phyloP scores from a whole-genome alignment of 2,888 invertebrate species.

The Tanytarsus gracilentus region DNA sequence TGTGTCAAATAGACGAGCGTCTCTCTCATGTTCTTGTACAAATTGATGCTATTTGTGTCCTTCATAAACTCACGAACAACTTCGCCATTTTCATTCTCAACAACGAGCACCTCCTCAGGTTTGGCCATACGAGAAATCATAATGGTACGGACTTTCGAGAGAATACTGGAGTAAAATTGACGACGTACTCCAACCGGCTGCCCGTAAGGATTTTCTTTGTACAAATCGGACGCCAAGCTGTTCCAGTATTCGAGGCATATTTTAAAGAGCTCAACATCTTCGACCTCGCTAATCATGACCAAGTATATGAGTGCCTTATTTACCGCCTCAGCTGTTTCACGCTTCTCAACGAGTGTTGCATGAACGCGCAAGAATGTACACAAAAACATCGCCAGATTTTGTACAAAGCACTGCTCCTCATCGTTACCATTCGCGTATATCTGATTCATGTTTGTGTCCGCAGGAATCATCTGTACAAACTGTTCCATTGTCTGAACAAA shows the following conservation, averaged over 20 bases:
- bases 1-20: conserved; percentile 96
- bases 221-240: conserved; percentile 82
- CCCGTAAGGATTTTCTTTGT: conserved; percentile 71
- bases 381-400: conserved; percentile 93
- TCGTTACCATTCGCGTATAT: conserved; percentile 91
- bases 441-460: conserved; percentile 83
- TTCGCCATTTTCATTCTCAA: conserved; percentile 99
- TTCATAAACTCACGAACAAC: conserved; percentile 99
- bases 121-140: conserved; percentile 99
- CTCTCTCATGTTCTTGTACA: conserved; percentile 99
- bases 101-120: conserved; percentile 98
- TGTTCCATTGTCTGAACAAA: conserved; percentile 90
- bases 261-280: conserved; percentile 99
- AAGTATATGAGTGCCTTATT: conserved; percentile 79
- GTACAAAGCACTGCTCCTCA: conserved; percentile 97
- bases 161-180: conserved; percentile 66
- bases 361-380: conserved; percentile 96
- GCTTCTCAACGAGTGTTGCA: conserved; percentile 76
- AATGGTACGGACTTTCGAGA: conserved; percentile 84
- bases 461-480: conserved; percentile 83
- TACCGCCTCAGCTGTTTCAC: conserved; percentile 64
- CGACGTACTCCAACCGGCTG: conserved; percentile 49
- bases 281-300: conserved; percentile 91
- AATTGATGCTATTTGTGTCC: conserved; percentile 97
- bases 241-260: conserved; percentile 99